Evolutionary conservation across 1,140 invertebrate species (phyloP).

Genomic region (Oppia nitens): DNA sequence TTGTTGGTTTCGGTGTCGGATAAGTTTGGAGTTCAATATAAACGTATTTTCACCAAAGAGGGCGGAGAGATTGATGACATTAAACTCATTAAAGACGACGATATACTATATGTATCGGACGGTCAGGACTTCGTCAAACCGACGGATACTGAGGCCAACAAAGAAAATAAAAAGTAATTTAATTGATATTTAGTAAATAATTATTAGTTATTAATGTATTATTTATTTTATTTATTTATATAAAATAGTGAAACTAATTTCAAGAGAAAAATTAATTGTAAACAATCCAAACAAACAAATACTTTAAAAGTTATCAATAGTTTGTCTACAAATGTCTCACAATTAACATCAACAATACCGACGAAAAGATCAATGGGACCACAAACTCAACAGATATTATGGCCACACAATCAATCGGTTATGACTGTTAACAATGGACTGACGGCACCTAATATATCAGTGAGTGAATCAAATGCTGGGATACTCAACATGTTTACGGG

Average conservation of each 20-base stretch:
- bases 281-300: not conserved
- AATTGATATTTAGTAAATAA: no score
- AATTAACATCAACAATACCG: not conserved
- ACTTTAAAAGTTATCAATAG: not conserved
- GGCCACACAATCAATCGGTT: constrained; percentile 17
- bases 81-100: constrained; percentile 46
- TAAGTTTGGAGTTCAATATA: constrained; percentile 36
- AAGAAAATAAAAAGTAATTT: no score
- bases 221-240: no score
- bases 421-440: constrained; percentile 4
- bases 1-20: constrained; percentile 32
- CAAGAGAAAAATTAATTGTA: no score
- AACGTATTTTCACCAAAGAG: constrained; percentile 38
- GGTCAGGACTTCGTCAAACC: constrained; percentile 38
- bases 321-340: constrained; percentile 2
- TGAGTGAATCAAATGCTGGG: not conserved
- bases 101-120: constrained; percentile 41
- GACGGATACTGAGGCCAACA: no score
- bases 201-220: no score
- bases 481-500: not conserved
- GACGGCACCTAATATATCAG: not conserved
- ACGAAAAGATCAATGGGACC: not conserved
- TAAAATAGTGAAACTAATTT: no score
- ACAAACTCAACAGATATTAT: constrained; percentile 16
- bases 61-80: constrained; percentile 47